Conservation (phyloP, 1,140 invertebrate species). For the Leptinotarsa lineolata region DNA sequence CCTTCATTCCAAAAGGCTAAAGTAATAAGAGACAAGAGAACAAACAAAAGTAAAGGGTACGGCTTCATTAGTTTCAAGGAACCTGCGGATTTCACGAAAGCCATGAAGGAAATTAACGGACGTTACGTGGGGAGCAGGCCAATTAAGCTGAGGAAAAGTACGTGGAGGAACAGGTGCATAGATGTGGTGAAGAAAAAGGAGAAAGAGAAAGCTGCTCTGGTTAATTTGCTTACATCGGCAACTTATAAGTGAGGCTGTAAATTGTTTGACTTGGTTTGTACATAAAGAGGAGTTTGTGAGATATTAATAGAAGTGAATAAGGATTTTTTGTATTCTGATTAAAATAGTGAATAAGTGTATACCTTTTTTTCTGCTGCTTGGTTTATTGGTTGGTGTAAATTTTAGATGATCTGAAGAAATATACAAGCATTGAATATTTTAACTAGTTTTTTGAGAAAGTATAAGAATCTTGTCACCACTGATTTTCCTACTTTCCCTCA, state of each 20-base stretch:
- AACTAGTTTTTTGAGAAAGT: too few species aligned
- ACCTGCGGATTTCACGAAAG: slow-evolving; percentile 95
- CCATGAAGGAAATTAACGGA: slow-evolving; percentile 98
- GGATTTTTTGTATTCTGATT: not conserved
- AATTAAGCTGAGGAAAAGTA: slow-evolving; percentile 96
- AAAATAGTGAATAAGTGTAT: too few species aligned
- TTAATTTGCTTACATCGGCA: slow-evolving; percentile 64
- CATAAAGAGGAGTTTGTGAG: not conserved
- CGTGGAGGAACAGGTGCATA: slow-evolving; percentile 92
- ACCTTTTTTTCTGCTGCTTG: too few species aligned
- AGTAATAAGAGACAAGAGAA: slow-evolving; percentile 94
- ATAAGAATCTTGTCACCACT: too few species aligned
- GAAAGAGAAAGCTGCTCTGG: slow-evolving; percentile 82
- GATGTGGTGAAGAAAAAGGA: slow-evolving; percentile 95
- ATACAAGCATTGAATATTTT: too few species aligned
- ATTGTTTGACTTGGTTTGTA: not conserved
- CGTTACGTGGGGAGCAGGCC: slow-evolving; percentile 97
- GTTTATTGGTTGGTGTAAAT: too few species aligned
- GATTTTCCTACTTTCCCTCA: too few species aligned
- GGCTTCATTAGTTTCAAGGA: slow-evolving; percentile 99
- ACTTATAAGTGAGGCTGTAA: not conserved
- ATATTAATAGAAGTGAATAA: not conserved
- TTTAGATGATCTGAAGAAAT: too few species aligned
- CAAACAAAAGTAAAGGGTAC: slow-evolving; percentile 98
- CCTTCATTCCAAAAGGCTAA: slow-evolving; percentile 93